phyloP scores from a whole-genome alignment of 2,113 vertebrate species.

The Chamaetylas fuelleborni region DNA sequence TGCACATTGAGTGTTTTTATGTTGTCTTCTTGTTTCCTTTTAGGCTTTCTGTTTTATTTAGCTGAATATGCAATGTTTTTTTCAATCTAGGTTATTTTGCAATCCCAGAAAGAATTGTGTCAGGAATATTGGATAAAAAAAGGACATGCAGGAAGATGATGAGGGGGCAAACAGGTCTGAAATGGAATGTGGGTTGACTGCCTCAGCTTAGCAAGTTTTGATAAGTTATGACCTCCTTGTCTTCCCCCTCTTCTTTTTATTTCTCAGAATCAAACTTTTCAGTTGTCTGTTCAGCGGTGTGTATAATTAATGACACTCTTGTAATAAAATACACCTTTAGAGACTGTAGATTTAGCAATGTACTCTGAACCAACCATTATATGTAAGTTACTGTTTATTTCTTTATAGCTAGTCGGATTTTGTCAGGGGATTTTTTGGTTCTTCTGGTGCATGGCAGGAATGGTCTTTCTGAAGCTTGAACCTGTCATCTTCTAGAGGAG shows the following conservation, averaged over 20 bases:
- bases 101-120: not conserved
- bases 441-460: not conserved
- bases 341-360: not conserved
- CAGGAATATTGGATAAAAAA: not conserved
- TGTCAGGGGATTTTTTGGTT: not conserved
- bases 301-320: not conserved
- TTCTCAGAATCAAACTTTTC: not conserved
- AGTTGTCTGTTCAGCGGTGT: not conserved
- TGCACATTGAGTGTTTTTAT: not conserved
- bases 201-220: not conserved
- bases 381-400: not conserved
- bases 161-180: not conserved
- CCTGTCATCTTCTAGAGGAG: not conserved
- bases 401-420: not conserved
- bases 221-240: not conserved
- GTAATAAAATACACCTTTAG: not conserved
- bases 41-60: not conserved
- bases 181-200: not conserved
- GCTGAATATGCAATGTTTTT: not conserved
- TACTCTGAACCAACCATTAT: not conserved
- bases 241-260: not conserved
- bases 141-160: not conserved
- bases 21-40: not conserved
- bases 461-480: not conserved
- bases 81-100: not conserved